phyloP scores from a whole-genome alignment of 1,140 invertebrate species.

The Bombus vancouverensis region DNA sequence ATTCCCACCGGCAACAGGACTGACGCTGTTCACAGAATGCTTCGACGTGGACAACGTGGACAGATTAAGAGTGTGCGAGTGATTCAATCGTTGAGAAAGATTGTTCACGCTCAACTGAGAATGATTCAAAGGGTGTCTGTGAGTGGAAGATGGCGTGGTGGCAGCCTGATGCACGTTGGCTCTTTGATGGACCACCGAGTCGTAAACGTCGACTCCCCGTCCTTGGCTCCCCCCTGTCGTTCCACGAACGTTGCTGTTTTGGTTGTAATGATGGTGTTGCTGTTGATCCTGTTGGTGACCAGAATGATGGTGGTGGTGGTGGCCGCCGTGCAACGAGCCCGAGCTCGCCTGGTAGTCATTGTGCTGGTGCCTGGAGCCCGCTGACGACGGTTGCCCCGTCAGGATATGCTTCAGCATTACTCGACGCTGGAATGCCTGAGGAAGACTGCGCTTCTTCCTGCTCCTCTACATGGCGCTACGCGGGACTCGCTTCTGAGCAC shows the following conservation, averaged over 20 bases:
- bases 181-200: slow-evolving; percentile 71
- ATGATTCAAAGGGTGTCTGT: slow-evolving; percentile 76
- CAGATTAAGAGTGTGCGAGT: slow-evolving; percentile 86
- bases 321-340: slow-evolving; percentile 64
- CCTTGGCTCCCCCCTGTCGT: slow-evolving; percentile 6
- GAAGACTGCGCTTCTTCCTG: slow-evolving; percentile 45
- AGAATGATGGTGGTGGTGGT: slow-evolving; percentile 67
- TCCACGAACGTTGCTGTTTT: slow-evolving; percentile 45
- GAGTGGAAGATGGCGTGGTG: slow-evolving; percentile 72
- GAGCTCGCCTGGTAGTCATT: slow-evolving; percentile 75
- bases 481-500: neutral
- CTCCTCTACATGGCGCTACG: slow-evolving; percentile 55
- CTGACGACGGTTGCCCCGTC: slow-evolving; percentile 80
- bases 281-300: slow-evolving; percentile 68
- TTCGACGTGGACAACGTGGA: slow-evolving; percentile 87
- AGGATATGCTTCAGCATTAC: slow-evolving; percentile 83
- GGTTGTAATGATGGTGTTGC: slow-evolving; percentile 64
- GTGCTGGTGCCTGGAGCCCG: slow-evolving; percentile 78
- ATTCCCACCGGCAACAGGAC: slow-evolving; percentile 67
- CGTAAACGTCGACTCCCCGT: slow-evolving; percentile 76
- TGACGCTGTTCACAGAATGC: slow-evolving; percentile 87
- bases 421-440: slow-evolving; percentile 66
- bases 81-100: slow-evolving; percentile 77
- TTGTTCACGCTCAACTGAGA: slow-evolving; percentile 81
- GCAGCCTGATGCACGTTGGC: slow-evolving; percentile 62